Conservation (phyloP, 2,797 vertebrate species). For the Sebastes reedi region DNA sequence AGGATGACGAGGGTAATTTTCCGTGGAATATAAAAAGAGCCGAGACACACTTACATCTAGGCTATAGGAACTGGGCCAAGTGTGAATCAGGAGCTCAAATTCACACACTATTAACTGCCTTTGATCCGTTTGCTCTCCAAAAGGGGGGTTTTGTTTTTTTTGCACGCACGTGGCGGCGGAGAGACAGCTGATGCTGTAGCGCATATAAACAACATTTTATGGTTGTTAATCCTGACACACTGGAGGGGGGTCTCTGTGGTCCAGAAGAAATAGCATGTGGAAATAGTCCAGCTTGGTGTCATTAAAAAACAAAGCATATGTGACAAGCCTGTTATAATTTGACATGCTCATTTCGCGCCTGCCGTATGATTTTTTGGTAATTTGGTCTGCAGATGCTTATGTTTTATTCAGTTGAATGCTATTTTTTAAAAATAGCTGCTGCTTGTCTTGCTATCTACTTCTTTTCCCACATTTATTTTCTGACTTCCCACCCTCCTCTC, state of each 20-base stretch:
- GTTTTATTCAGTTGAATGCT: slow-evolving; percentile 60
- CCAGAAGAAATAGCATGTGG: neutral
- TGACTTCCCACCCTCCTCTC: neutral
- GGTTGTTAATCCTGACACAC: slow-evolving; percentile 26
- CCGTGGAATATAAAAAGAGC: slow-evolving; percentile 52
- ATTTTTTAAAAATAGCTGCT: slow-evolving; percentile 57
- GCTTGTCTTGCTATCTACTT: slow-evolving; percentile 13
- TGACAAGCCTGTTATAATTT: slow-evolving; percentile 25
- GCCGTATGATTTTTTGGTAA: slow-evolving; percentile 45
- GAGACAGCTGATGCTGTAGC: slow-evolving; percentile 16
- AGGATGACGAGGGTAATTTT: slow-evolving; percentile 46
- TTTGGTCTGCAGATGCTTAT: slow-evolving; percentile 30
- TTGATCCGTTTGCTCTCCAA: slow-evolving; percentile 20
- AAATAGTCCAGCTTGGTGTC: neutral
- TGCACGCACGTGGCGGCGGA: neutral
- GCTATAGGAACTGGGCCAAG: slow-evolving; percentile 55
- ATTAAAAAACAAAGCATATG: slow-evolving; percentile 24
- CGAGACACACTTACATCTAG: slow-evolving; percentile 58
- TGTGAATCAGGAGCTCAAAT: slow-evolving; percentile 55
- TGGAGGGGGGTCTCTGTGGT: neutral
- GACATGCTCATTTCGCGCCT: slow-evolving; percentile 20
- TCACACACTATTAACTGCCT: slow-evolving; percentile 39
- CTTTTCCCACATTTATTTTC: slow-evolving; percentile 5
- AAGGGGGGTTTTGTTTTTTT: slow-evolving; percentile 15
- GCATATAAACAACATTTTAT: slow-evolving; percentile 13